A percentile compares a stretch with the other conserved stretches of the same genome.
Evolutionary conservation across 2,888 invertebrate genomes (phyloP).

Genomic region (Cheilosia impressa): DNA sequence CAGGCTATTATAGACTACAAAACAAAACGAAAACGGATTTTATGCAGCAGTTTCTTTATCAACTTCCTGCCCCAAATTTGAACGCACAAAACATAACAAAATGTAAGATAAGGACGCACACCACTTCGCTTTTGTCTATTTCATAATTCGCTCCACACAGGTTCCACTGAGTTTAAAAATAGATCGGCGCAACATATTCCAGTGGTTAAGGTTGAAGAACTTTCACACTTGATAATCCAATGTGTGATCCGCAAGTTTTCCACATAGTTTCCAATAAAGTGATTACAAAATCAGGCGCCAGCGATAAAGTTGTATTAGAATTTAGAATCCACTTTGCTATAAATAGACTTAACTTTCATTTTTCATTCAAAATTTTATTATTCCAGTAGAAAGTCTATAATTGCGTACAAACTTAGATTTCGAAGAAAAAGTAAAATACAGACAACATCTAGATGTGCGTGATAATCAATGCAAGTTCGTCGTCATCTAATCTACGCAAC

Average conservation of each 20-base stretch:
- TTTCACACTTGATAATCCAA: not conserved
- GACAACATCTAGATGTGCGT: constrained; percentile 4
- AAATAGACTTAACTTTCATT: constrained; percentile 5
- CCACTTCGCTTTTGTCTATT: not conserved
- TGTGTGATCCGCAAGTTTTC: not conserved
- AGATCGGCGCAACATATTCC: not conserved
- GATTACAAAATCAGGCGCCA: not conserved
- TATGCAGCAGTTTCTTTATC: too few species aligned
- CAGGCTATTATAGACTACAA: too few species aligned
- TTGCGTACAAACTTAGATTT: not conserved
- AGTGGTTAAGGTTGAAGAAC: not conserved
- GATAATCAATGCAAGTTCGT: not conserved
- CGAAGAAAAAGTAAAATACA: constrained; percentile 11
- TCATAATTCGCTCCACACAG: not conserved
- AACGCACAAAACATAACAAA: not conserved
- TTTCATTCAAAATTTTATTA: not conserved
- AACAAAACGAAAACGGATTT: too few species aligned
- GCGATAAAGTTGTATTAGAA: too few species aligned
- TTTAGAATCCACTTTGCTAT: not conserved
- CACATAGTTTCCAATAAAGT: not conserved
- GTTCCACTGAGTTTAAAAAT: not conserved
- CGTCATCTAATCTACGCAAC: constrained; percentile 13
- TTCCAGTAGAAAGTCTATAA: constrained; percentile 26
- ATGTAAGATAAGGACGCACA: not conserved
- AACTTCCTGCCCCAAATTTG: not conserved